Conservation (phyloP, 2,888 invertebrate genomes). For the Platycheirus albimanus region DNA sequence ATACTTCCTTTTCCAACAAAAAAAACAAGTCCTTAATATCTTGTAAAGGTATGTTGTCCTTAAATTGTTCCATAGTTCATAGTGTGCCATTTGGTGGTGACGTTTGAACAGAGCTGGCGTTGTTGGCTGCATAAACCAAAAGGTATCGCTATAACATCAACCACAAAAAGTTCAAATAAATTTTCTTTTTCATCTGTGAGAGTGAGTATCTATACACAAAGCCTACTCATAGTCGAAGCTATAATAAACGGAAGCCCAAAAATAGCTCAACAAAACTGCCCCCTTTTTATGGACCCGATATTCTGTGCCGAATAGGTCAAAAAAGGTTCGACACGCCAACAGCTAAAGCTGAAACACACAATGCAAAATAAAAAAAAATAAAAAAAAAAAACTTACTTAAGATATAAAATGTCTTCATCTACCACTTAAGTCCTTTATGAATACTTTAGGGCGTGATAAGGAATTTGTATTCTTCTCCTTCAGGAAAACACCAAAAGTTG, state of each 20-base stretch:
- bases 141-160: conserved; percentile 25
- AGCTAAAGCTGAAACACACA: too few relatives aligned
- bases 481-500: not conserved
- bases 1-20: not conserved
- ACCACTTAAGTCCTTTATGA: conserved; percentile 68
- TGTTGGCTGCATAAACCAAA: not conserved
- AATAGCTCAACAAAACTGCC: conserved; percentile 34
- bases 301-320: conserved; percentile 16
- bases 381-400: conserved; percentile 45
- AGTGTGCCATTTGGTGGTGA: conserved; percentile 24
- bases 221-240: not conserved
- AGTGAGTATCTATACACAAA: not conserved
- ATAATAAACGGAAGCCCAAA: conserved; percentile 18
- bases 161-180: conserved; percentile 42
- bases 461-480: conserved; percentile 45
- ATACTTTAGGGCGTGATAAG: conserved; percentile 70
- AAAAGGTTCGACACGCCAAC: conserved; percentile 35
- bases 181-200: conserved; percentile 29
- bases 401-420: conserved; percentile 67
- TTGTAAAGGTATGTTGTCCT: not conserved
- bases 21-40: conserved; percentile 1
- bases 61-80: conserved; percentile 14
- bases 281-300: conserved; percentile 34
- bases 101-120: conserved; percentile 11
- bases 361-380: too few relatives aligned